Conservation (phyloP, 2,888 invertebrate genomes). For the Brachyptera risi region DNA sequence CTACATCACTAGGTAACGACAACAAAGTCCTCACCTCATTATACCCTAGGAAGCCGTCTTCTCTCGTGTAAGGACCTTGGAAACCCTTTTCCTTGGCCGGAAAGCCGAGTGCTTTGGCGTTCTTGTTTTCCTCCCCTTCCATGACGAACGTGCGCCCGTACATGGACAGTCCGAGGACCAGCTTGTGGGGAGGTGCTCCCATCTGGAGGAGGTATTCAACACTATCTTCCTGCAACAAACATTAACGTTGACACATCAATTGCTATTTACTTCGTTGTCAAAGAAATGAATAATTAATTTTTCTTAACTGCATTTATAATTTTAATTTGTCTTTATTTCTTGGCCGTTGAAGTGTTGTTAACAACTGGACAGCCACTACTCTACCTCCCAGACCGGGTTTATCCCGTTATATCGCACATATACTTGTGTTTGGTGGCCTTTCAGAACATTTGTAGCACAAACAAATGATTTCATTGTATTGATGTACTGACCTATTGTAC, state of each 20-base stretch:
- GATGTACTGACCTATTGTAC: no score
- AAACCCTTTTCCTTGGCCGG: conserved; percentile 59
- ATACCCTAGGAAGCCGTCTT: conserved; percentile 82
- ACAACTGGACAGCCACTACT: no score
- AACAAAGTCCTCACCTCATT: conserved; percentile 81
- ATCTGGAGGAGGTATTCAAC: conserved; percentile 68
- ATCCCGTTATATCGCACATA: no score
- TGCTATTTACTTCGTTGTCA: not conserved
- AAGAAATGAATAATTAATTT: no score
- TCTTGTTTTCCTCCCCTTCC: conserved; percentile 39
- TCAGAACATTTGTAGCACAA: no score
- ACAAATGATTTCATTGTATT: no score
- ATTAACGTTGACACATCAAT: not conserved
- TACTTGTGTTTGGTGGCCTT: no score
- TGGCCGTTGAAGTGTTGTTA: no score
- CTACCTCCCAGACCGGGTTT: no score
- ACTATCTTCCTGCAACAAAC: conserved; percentile 43
- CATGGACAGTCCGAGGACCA: conserved; percentile 77
- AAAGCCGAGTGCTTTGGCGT: conserved; percentile 51
- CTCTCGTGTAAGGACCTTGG: conserved; percentile 71
- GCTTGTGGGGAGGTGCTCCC: conserved; percentile 70
- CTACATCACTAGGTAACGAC: no score
- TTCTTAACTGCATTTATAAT: no score
- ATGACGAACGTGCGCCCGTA: conserved; percentile 77
- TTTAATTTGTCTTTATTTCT: no score